A percentile compares a stretch with the other conserved stretches of the same genome.
These are phyloP conservation scores for Oxygymnocypris stewartii DNA, from an alignment of 2,113 vertebrate genomes.

Conservation along the genomic window DNA sequence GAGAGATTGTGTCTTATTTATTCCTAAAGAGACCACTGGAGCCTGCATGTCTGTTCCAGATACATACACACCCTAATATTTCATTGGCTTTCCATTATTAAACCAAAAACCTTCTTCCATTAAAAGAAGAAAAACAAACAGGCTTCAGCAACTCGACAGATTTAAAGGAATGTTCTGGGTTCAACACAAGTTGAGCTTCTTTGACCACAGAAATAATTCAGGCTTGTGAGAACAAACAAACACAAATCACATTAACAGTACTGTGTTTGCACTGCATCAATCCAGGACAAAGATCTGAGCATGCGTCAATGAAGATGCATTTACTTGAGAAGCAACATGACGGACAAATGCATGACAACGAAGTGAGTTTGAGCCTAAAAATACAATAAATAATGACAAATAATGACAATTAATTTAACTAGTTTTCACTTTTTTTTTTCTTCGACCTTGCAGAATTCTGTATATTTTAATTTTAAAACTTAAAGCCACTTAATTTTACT, in stretches of 20 bases:
- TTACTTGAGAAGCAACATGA: neutral
- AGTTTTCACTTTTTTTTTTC: neutral
- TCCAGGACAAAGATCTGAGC: neutral
- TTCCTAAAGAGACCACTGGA: neutral
- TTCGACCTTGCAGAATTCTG: neutral
- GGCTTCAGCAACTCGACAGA: constrained; percentile 49
- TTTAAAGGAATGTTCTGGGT: constrained; percentile 25
- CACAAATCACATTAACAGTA: neutral
- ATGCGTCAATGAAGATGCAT: neutral
- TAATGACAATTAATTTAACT: too few relatives aligned
- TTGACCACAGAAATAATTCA: neutral
- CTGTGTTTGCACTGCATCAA: neutral
- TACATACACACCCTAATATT: constrained; percentile 38
- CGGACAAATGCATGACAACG: neutral
- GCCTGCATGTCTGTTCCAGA: neutral
- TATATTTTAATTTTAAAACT: neutral
- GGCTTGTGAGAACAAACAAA: neutral
- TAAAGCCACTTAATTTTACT: neutral
- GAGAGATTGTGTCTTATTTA: neutral
- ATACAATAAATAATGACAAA: too few relatives aligned
- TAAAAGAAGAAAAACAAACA: constrained; percentile 5
- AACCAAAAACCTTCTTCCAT: constrained; percentile 62
- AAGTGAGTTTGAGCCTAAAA: neutral
- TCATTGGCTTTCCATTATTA: constrained; percentile 63
- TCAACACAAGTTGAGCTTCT: neutral